Evolutionary conservation across 1,140 invertebrate species (phyloP), one percentile per base, ranked within the genome.

Genomic region (Pogonomyrmex californicus): DNA sequence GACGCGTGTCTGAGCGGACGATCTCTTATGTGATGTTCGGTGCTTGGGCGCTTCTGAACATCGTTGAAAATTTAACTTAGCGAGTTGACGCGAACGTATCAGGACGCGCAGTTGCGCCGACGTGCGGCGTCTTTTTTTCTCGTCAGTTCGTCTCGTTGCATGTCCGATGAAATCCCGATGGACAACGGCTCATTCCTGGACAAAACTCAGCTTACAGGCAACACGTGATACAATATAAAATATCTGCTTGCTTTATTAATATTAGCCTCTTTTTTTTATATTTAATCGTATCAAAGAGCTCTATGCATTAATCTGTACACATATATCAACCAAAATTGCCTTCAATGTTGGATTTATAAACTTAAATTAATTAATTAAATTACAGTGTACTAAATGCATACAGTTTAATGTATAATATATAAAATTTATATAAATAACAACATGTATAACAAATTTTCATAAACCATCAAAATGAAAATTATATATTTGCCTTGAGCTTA

Each of bases 111-210:
- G 33, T 33, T 23, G n/a, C 17, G 44, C 14, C 23, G 44, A 78
- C 44, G 44, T 41, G 38, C 33, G n/a, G 9, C 10, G n/a, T 78
- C 54, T 47, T 75, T 87, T 66, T 65, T 23, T 44, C 66, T 23
- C 71, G 12, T 14, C 44, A 7, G 12, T 66, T 23, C 36, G 88
- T 91, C 79, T 91, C 87, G 81, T 91, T 88, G 76, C 81, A 58
- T 47, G 85, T 90, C 86, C 65, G 81, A 82, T 83, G 85, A 91
- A 91, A 92, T 92, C 87, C 56, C 89, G 91, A 93, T 86, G 82
- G 85, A 73, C 79, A 33, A 60, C n/a, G 54, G 38, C 44, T 41
- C 66, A 47, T 58, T 47, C 3, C 1, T 4, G 54, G 41, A 60
- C n/a, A 47, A 54, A 68, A 44, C 54, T 73, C 9, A 60, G 38